Conservation (phyloP, 2,888 invertebrate genomes). For the Drosophila mimica region DNA sequence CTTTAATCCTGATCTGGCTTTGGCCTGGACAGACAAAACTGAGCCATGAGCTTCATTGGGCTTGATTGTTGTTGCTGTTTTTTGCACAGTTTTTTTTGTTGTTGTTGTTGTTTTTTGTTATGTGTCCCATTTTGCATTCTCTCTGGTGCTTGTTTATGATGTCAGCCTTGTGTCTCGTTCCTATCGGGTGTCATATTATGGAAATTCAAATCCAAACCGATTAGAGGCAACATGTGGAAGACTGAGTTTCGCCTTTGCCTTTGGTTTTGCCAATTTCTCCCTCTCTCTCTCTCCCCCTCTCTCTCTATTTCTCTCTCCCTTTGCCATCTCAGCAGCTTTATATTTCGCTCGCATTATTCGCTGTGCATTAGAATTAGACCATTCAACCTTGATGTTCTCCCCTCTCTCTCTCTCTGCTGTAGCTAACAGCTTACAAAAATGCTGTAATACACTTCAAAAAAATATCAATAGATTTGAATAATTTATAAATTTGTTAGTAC, state of each 20-base stretch:
- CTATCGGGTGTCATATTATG: conserved; percentile 74
- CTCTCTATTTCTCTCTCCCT: not conserved
- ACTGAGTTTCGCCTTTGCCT: conserved; percentile 41
- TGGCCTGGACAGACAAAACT: conserved; percentile 13
- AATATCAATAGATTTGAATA: not conserved
- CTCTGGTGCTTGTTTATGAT: conserved; percentile 5
- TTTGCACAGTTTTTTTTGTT: not conserved
- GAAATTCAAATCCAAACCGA: conserved; percentile 77
- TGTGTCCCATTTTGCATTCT: conserved; percentile 10
- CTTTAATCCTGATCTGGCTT: conserved; percentile 66
- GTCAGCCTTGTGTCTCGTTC: conserved; percentile 30
- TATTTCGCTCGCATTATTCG: conserved; percentile 17
- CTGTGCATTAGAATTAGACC: conserved; percentile 45
- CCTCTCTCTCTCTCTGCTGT: conserved; percentile 4
- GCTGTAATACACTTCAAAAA: not conserved
- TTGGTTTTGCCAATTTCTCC: not conserved
- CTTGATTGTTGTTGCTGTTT: conserved; percentile 28
- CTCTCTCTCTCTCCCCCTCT: not conserved
- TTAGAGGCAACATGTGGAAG: conserved; percentile 75
- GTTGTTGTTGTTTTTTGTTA: not conserved
- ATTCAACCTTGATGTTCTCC: conserved; percentile 43
- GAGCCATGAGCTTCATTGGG: conserved; percentile 57
- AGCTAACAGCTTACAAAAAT: conserved; percentile 24
- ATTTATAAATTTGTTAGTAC: too few relatives aligned
- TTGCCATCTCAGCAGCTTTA: not conserved